Evolutionary conservation across 2,888 invertebrate genomes (phyloP), one percentile per base, ranked within the genome.

Genomic region (Pimpla rufipes): DNA sequence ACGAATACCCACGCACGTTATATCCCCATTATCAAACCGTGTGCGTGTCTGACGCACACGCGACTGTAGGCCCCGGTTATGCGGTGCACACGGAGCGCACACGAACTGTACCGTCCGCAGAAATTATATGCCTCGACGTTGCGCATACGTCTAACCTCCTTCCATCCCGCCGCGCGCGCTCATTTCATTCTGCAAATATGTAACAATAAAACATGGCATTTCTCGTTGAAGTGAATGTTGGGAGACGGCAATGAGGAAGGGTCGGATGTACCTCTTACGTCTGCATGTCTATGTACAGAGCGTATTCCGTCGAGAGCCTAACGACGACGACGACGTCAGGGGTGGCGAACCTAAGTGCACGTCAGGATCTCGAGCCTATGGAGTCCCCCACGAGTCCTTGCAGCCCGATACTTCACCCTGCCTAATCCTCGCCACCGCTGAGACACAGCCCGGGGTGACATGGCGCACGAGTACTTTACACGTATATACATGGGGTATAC

Each of bases 11-110:
- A 70, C 50, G 68, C 77, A 77, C 57, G 47, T 77, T 67, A 59
- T 59, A 74, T 75, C 29, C 59, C 74, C 52, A 80, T 80, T 80
- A 80, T 80, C 74, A 68, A 74, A 67, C 74, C 74, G 2, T 47
- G 42, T 59, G 62, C 73, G 68, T 68, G 67, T 74, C 59, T 29
- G 57, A 70, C 62, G 50, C 57, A 7, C n/a, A 64, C 42, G 62
- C 16, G 70, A 62, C 52, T 70, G 29, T 21, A 62, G 78, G 16
- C 62, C 57, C 40, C 37, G 8, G 23, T 45, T 73, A 64, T n/a
- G n/a, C 62, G 10, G 23, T 23, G n/a, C 40, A 13, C 47, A 18
- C 35, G 6, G 21, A 16, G 35, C 6, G 1, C 52, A 18, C 35
- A 18, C 35, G 18, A 10, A 50, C 37, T 29, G 55, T 45, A 59